Percentiles rank a stretch among this genome's conserved stretches.
Conservation (phyloP, 2,888 invertebrate species). For the Hypsopygia costalis region DNA sequence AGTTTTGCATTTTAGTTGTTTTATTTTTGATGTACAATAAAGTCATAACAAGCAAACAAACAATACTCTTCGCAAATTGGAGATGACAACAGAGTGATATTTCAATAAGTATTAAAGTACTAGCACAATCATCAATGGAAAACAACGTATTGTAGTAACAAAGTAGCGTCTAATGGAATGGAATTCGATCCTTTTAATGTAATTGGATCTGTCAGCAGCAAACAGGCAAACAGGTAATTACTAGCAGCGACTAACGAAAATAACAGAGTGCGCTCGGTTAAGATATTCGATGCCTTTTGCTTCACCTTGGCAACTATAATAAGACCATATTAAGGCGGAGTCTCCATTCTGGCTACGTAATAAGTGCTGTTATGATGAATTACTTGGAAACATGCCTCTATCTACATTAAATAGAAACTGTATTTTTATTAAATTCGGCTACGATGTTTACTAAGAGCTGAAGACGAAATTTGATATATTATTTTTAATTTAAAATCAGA, state of each 20-base stretch:
- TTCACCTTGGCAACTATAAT: constrained; percentile 12
- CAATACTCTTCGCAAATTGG: constrained; percentile 1
- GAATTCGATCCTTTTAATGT: constrained; percentile 62
- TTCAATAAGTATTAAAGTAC: constrained; percentile 18
- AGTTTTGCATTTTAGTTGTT: no score
- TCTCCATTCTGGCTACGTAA: background rate
- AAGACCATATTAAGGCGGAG: no score
- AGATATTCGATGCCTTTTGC: constrained; percentile 47
- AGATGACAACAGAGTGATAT: background rate
- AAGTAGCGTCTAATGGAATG: constrained; percentile 51
- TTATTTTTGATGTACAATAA: no score
- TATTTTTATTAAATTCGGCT: no score
- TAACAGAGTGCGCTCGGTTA: constrained; percentile 46
- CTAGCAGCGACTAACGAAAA: constrained; percentile 59
- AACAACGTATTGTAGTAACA: constrained; percentile 44
- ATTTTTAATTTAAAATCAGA: no score
- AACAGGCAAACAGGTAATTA: constrained; percentile 67
- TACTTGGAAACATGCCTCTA: background rate
- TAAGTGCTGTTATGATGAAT: background rate
- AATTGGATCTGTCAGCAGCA: constrained; percentile 75
- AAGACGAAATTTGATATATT: no score
- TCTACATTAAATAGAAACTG: no score
- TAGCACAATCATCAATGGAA: constrained; percentile 35
- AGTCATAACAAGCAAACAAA: no score
- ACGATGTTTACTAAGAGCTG: no score